phyloP scores from a whole-genome alignment of 1,140 invertebrate species.

The Bombus sylvicola region DNA sequence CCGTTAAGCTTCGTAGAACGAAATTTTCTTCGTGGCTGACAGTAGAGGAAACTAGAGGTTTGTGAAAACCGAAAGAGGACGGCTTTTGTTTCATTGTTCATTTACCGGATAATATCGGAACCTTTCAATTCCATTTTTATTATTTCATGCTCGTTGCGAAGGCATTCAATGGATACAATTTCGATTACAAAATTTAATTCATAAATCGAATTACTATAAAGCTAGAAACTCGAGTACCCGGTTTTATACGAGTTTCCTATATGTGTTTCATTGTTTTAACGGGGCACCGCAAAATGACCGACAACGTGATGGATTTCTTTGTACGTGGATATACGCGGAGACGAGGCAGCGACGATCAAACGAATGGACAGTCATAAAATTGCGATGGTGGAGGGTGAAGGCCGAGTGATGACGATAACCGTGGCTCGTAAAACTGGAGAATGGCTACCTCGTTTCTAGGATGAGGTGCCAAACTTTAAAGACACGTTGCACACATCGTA shows the following conservation, averaged over 20 bases:
- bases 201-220: not conserved
- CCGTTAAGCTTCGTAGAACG: not conserved
- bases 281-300: not conserved
- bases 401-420: not conserved
- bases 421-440: not conserved
- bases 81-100: no score
- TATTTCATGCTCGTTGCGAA: not conserved
- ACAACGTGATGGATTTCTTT: not conserved
- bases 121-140: no score
- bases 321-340: not conserved
- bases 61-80: not conserved
- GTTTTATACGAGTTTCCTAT: no score
- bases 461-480: conserved; percentile 8
- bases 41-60: not conserved
- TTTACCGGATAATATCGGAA: no score
- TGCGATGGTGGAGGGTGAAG: not conserved
- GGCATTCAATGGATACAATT: not conserved
- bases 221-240: no score
- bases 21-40: not conserved
- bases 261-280: not conserved
- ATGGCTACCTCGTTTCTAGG: not conserved
- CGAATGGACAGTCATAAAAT: not conserved
- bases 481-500: not conserved
- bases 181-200: not conserved
- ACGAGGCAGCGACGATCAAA: not conserved